phyloP scores from a whole-genome alignment of 37 sponge, comb jelly and placozoan genomes.

The Amphimedon queenslandica region DNA sequence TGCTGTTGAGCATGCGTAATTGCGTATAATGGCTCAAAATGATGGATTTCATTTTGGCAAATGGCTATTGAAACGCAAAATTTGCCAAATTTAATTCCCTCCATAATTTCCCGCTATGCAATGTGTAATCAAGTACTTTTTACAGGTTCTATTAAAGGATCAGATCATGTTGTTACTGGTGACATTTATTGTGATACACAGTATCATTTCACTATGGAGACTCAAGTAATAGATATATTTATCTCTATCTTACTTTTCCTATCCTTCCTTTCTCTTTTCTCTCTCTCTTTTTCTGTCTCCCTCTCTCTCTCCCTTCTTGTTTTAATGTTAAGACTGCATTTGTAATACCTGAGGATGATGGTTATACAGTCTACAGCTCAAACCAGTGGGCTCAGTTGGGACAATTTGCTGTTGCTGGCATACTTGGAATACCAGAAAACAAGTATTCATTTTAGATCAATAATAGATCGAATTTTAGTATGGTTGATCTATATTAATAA shows the following conservation, averaged over 20 bases:
- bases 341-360: conserved; percentile 59
- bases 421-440: conserved; percentile 52
- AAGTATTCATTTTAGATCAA: conserved; percentile 8
- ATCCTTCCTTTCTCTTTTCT: not conserved
- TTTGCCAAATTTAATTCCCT: too few relatives aligned
- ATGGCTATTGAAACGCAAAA: too few relatives aligned
- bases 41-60: too few relatives aligned
- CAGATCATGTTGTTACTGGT: conserved; percentile 51
- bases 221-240: conserved; percentile 36
- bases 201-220: conserved; percentile 73
- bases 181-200: conserved; percentile 53
- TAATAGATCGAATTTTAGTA: not conserved
- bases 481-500: too few relatives aligned
- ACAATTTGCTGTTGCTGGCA: conserved; percentile 54
- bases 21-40: not conserved
- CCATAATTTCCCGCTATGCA: too few relatives aligned
- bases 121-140: not conserved
- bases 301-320: too few relatives aligned
- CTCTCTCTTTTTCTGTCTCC: not conserved
- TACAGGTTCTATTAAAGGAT: conserved; percentile 51
- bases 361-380: conserved; percentile 43
- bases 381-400: conserved; percentile 45
- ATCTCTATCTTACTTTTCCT: not conserved
- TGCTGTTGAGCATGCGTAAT: not conserved
- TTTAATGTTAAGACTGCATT: conserved; percentile 27